phyloP scores from a whole-genome alignment of 2,113 vertebrate genomes.

The Chamaea fasciata region DNA sequence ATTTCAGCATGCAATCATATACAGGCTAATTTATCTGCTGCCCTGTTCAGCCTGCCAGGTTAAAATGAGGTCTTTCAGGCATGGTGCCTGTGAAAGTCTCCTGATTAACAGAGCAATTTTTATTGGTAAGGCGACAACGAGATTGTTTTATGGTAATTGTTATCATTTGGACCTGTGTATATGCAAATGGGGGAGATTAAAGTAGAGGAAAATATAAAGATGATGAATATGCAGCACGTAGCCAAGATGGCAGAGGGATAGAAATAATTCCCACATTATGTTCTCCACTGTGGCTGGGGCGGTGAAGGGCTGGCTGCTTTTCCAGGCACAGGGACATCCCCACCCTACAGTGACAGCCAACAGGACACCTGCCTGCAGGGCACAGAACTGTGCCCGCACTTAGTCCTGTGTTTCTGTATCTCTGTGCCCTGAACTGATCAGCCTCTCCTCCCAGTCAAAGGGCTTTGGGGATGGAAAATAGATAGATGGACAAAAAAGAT shows the following conservation, averaged over 20 bases:
- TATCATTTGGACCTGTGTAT: constrained; percentile 52
- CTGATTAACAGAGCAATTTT: constrained; percentile 69
- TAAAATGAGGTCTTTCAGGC: constrained; percentile 59
- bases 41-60: constrained; percentile 55
- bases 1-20: constrained; percentile 67
- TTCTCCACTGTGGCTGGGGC: fast-evolving
- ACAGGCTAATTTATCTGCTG: constrained; percentile 67
- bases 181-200: constrained; percentile 54
- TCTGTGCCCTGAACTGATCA: neutral
- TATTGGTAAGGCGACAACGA: constrained; percentile 52
- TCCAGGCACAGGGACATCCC: neutral
- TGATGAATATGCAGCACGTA: constrained; percentile 32
- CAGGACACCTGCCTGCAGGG: fast-evolving
- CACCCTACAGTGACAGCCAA: fast-evolving
- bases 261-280: neutral
- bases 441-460: neutral
- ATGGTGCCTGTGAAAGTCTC: constrained; percentile 15
- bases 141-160: constrained; percentile 72
- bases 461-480: neutral
- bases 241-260: neutral
- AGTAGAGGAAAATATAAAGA: constrained; percentile 48
- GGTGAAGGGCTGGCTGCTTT: neutral
- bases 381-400: fast-evolving
- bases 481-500: neutral
- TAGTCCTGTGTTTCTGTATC: fast-evolving